Evolutionary conservation across 2,113 vertebrate species (phyloP).

Genomic region (Labeo catla): DNA sequence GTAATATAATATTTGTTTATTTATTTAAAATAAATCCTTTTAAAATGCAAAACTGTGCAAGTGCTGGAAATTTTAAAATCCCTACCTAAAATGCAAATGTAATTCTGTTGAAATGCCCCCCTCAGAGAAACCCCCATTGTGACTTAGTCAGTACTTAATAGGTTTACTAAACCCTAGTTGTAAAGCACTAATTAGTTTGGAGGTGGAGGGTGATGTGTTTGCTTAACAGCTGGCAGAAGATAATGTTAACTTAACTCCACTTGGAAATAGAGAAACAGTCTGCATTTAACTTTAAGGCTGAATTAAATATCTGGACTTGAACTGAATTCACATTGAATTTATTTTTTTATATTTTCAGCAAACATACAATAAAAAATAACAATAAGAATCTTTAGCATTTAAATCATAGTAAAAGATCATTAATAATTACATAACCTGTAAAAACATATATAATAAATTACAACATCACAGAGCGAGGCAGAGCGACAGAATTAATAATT

Average conservation of each 20-base stretch:
- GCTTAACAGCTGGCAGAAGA: conserved; percentile 11
- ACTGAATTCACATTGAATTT: background rate
- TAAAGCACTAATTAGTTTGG: conserved; percentile 14
- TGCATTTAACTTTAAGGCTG: background rate
- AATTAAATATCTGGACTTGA: background rate
- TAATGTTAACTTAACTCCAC: background rate
- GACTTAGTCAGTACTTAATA: background rate
- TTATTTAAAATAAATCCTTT: background rate
- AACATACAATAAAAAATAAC: background rate
- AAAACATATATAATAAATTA: conserved; percentile 47
- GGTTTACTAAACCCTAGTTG: conserved; percentile 7
- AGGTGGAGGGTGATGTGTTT: background rate
- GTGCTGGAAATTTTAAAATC: background rate
- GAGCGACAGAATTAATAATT: background rate
- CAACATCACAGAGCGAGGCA: conserved; percentile 17
- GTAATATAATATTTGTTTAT: background rate
- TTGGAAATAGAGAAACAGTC: background rate
- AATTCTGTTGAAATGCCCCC: background rate
- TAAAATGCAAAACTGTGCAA: background rate
- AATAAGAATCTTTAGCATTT: conserved; percentile 14
- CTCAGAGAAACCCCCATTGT: background rate
- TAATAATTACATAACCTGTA: background rate
- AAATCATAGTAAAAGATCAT: conserved; percentile 3
- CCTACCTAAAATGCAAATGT: background rate
- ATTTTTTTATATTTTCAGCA: background rate